Evolutionary conservation across 2,888 invertebrate species (phyloP), one percentile per base, ranked within the genome.

Genomic region (Mesoligia furuncula): DNA sequence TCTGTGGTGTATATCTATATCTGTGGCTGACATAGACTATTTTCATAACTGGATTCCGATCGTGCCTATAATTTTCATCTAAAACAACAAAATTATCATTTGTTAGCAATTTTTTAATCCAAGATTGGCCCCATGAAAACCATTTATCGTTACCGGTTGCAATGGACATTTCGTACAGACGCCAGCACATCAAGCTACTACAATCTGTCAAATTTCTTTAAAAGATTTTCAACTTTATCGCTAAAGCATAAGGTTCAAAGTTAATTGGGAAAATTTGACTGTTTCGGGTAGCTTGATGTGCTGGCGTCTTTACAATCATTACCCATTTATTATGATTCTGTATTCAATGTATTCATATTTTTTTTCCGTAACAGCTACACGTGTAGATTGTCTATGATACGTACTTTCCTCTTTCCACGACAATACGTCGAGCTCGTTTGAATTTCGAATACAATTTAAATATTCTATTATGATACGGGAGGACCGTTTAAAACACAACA

Each of bases 361-460:
- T 76, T 81, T 65, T 65, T 72, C 27, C 54, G 48, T 67, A 79
- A 62, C 68, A n/a, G 59, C n/a, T 68, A 71, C 73, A 66, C 57
- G 75, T 74, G 67, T 75, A 72, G 71, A 80, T 61, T 69, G 73
- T n/a, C 45, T 78, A 67, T 72, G 61, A 59, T 80, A 80, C n/a
- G 54, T n/a, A 57, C 54, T 57, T 57, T 57, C n/a, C 54, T 39
- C 62, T 59, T 84, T 84, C 42, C 54, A 61, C 74, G 72, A 74
- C 65, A 71, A 73, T 51, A 73, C 51, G 64, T 31, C 61, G n/a
- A 64, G 31, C 62, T 73, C 69, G 66, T 74, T 81, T 70, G 57
- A 82, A 85, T 81, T 81, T 77, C 84, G 79, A 84, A 85, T 86
- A 84, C 67, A 79, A 77, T 85, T 84, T 79, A 77, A 85, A 87